A percentile compares a stretch with the other conserved stretches of the same genome.
Conservation (phyloP, 2,888 invertebrate species). For the Nephrotoma flavescens region DNA sequence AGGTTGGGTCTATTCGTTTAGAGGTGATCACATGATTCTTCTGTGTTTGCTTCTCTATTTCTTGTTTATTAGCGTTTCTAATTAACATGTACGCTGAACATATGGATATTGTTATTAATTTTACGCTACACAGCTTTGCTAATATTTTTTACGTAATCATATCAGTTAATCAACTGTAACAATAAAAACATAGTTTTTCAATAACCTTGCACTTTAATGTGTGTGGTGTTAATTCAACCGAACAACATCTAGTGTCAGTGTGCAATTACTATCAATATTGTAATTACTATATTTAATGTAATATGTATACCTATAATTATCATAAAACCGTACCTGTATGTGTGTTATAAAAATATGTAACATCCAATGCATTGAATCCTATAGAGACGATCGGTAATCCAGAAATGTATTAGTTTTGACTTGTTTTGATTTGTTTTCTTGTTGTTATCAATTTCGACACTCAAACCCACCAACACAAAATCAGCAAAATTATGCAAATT, state of each 20-base stretch:
- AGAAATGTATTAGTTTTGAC: neutral
- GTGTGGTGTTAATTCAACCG: neutral
- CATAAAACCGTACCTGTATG: neutral
- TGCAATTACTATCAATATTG: neutral
- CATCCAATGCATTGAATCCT: neutral
- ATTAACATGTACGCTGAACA: neutral
- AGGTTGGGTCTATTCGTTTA: neutral
- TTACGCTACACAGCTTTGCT: neutral
- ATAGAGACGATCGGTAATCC: neutral
- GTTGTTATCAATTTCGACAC: neutral
- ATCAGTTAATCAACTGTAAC: neutral
- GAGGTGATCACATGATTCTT: neutral
- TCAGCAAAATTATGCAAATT: neutral
- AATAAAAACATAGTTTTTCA: neutral
- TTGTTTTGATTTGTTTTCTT: neutral
- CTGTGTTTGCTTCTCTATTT: neutral
- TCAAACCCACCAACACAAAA: neutral
- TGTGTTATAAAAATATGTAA: neutral
- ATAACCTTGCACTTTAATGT: neutral
- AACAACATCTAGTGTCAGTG: neutral
- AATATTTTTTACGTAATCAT: neutral
- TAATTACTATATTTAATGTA: neutral
- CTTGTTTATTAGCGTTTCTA: neutral
- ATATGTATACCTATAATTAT: neutral
- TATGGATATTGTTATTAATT: neutral